These are phyloP conservation scores for Noctua janthe DNA, from an alignment of 2,888 invertebrate genomes.

Conservation along the genomic window DNA sequence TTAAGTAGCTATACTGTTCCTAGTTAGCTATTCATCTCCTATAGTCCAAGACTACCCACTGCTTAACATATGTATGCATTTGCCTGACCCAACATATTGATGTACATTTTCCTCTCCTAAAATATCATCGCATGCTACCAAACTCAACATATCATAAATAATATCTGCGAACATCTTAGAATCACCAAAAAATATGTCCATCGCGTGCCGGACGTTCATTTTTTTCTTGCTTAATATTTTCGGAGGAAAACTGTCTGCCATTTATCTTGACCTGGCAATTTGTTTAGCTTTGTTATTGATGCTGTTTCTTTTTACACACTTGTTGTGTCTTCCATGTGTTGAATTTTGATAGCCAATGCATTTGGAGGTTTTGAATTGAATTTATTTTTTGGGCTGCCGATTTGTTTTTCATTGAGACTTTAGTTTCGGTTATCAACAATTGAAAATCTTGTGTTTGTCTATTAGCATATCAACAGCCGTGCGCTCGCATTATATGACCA, in stretches of 20 bases:
- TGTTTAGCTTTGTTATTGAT: conserved; percentile 57
- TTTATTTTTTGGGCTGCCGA: not conserved
- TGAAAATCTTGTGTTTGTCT: not conserved
- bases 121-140: conserved; percentile 19
- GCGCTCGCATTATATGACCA: not conserved
- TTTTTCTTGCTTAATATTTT: conserved; percentile 54
- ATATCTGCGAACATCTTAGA: conserved; percentile 32
- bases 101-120: not conserved
- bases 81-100: not conserved
- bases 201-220: conserved; percentile 46
- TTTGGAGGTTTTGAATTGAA: conserved; percentile 13
- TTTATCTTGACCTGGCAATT: conserved; percentile 64
- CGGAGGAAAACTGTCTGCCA: conserved; percentile 39
- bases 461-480: not conserved
- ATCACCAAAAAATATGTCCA: conserved; percentile 49
- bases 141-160: conserved; percentile 43
- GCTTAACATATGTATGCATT: not conserved
- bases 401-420: not conserved
- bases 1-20: not conserved
- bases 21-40: too few relatives aligned
- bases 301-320: conserved; percentile 35
- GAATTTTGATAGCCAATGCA: conserved; percentile 36
- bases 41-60: not conserved
- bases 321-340: conserved; percentile 38
- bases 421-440: not conserved